phyloP scores from a whole-genome alignment of 2,113 vertebrate genomes.

The Poeciliopsis turrubarensis region DNA sequence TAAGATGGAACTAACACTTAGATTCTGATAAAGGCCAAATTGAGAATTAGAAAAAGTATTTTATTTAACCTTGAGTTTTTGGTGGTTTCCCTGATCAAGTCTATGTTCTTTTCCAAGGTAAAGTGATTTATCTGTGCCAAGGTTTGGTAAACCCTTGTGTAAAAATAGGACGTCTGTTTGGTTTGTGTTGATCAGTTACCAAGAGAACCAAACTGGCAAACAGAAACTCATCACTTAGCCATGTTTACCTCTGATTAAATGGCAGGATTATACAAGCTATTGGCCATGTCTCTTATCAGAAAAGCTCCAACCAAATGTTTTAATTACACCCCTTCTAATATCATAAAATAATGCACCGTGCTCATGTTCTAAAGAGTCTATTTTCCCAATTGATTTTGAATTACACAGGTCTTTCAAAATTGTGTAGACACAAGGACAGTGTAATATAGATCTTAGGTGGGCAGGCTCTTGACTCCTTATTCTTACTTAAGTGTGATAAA shows the following conservation, averaged over 20 bases:
- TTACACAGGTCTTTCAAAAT: background rate
- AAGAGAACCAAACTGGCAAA: slow-evolving; percentile 53
- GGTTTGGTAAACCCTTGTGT: background rate
- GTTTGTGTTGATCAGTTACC: slow-evolving; percentile 41
- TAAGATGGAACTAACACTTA: background rate
- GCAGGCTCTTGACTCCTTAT: background rate
- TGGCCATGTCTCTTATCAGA: slow-evolving; percentile 40
- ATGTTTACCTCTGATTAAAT: slow-evolving; percentile 53
- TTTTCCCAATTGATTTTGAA: slow-evolving; percentile 18
- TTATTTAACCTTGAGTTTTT: background rate
- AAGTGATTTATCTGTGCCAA: background rate
- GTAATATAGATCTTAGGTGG: background rate
- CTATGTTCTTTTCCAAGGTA: background rate
- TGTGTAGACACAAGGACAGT: background rate
- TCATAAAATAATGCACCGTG: slow-evolving; percentile 9
- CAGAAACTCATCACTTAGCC: slow-evolving; percentile 48
- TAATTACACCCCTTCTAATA: slow-evolving; percentile 41
- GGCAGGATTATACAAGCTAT: slow-evolving; percentile 11
- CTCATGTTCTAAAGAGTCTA: background rate
- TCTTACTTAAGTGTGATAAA: background rate
- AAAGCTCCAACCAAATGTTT: slow-evolving; percentile 3
- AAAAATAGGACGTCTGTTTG: slow-evolving; percentile 4
- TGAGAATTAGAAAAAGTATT: background rate
- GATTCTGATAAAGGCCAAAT: background rate
- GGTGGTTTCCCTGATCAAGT: slow-evolving; percentile 3